Evolutionary conservation across 2,888 invertebrate species (phyloP), one percentile per base, ranked within the genome.

Genomic region (Diloba caeruleocephala): DNA sequence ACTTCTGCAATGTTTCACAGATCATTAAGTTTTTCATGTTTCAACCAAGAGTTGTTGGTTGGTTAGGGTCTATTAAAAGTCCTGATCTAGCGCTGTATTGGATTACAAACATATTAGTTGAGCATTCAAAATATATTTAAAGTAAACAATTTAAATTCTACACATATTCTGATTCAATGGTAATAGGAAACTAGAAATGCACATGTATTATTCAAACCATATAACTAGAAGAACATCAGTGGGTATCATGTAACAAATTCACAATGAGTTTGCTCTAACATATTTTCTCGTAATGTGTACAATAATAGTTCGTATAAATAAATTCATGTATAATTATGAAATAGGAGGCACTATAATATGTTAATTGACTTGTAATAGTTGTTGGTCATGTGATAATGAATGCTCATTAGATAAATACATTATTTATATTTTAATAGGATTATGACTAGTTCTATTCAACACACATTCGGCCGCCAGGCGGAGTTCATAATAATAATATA

Each of bases 151-250:
- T 67, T 37, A 66, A 56, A 71, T 71, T 71, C 71, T 25, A 32
- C 13, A 33, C 57, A 61, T 56, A 60, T 32, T 41, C 46, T 46
- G 51, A 66, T 71, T 74, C 43, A 56, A 71, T 70, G 67, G 50
- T 74, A 71, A 74, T 74, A 44, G 42, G 44, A 55, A 51, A 59
- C 54, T 62, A 50, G 46, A 37, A 61, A 43, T 32, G 37, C 45
- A n/a, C n/a, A 57, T 71, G 54, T 37, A 54, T 71, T 74, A 71
- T 74, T 67, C 75, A 74, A 54, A 41, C 21, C 59, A 45, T 37
- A 51, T 41, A 50, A 49, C 43, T 57, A 52, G 50, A 67, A 51
- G 37, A 71, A 57, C 53, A 74, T 44, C 38, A 50, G 57, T 51
- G 29, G 33, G 29, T 31, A 54, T 10, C n/a, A n/a, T n/a, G n/a